These are phyloP conservation scores for Chrysomallon squamiferum DNA, from an alignment of 1,140 invertebrate species.

Conservation along the genomic window DNA sequence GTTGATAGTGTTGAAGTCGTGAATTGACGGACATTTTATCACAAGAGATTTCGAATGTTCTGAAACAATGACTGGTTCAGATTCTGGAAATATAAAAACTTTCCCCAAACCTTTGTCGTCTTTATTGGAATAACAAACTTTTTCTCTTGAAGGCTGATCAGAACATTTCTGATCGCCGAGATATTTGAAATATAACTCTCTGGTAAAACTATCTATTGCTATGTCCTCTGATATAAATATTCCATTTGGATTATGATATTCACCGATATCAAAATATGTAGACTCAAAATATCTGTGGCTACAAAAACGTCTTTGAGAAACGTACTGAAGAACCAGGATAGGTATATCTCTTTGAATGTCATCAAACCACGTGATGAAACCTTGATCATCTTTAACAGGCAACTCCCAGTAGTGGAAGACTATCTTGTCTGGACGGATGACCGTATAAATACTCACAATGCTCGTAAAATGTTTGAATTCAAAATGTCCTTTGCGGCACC, in stretches of 20 bases:
- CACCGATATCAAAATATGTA: not conserved
- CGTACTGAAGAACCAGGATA: slow-evolving; percentile 8
- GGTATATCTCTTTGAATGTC: slow-evolving; percentile 16
- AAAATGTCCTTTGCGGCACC: slow-evolving; percentile 21
- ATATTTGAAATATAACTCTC: not conserved
- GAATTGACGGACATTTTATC: slow-evolving; percentile 10
- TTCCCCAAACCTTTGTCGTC: not conserved
- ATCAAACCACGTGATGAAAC: slow-evolving; percentile 22
- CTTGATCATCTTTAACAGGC: slow-evolving; percentile 6
- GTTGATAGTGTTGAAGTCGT: not conserved
- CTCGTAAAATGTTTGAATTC: slow-evolving; percentile 16
- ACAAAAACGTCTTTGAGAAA: slow-evolving; percentile 7
- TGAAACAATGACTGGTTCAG: slow-evolving; percentile 3
- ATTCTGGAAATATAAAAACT: slow-evolving; percentile 7
- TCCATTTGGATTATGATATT: slow-evolving; percentile 6
- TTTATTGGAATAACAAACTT: not conserved
- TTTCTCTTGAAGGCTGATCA: not conserved
- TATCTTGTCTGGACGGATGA: slow-evolving; percentile 13
- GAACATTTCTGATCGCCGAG: not conserved
- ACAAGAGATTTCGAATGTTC: not conserved
- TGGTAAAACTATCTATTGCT: slow-evolving; percentile 7
- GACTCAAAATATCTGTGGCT: not conserved
- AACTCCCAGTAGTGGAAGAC: slow-evolving; percentile 19
- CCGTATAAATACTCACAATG: slow-evolving; percentile 5
- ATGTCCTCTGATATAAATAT: slow-evolving; percentile 20